Percentiles rank a stretch among this genome's conserved stretches.
phyloP scores from a whole-genome alignment of 1,140 invertebrate species.

The Lycorma delicatula region DNA sequence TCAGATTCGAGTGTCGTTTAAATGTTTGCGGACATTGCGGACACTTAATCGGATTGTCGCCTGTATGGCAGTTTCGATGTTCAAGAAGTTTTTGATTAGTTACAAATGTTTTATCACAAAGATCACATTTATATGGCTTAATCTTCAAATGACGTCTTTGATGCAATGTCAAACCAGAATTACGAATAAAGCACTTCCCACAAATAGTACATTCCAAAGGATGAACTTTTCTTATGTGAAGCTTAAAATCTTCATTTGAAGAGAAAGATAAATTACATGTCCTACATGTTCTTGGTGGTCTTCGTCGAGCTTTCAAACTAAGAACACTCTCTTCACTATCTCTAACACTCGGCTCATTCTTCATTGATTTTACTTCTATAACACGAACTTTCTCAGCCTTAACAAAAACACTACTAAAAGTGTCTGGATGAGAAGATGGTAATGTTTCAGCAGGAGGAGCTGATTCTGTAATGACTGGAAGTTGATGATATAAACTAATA shows the following conservation, averaged over 20 bases:
- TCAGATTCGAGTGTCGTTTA: slow-evolving; percentile 72
- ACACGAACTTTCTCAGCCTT: slow-evolving; percentile 5
- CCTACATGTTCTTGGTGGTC: slow-evolving; percentile 22
- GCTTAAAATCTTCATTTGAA: slow-evolving; percentile 23
- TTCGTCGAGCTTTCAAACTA: slow-evolving; percentile 17
- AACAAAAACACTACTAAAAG: too few relatives aligned
- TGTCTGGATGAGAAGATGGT: too few relatives aligned
- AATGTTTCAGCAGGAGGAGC: too few relatives aligned
- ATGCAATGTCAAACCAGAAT: slow-evolving; percentile 57
- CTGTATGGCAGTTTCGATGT: slow-evolving; percentile 73
- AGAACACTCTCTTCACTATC: slow-evolving; percentile 20
- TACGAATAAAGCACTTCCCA: slow-evolving; percentile 49
- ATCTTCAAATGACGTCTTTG: slow-evolving; percentile 69
- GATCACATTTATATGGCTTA: slow-evolving; percentile 61
- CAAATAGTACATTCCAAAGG: slow-evolving; percentile 70
- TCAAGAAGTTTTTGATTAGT: slow-evolving; percentile 68
- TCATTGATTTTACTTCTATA: background rate
- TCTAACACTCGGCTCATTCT: background rate
- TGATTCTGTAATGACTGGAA: too few relatives aligned
- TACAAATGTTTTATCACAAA: slow-evolving; percentile 73
- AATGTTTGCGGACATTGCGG: slow-evolving; percentile 74
- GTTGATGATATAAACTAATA: too few relatives aligned
- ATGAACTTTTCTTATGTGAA: slow-evolving; percentile 48
- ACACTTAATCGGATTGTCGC: slow-evolving; percentile 71
- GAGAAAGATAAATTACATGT: slow-evolving; percentile 28